These are phyloP conservation scores for Drosophila oshimai DNA, from an alignment of 1,140 invertebrate genomes.

Conservation along the genomic window DNA sequence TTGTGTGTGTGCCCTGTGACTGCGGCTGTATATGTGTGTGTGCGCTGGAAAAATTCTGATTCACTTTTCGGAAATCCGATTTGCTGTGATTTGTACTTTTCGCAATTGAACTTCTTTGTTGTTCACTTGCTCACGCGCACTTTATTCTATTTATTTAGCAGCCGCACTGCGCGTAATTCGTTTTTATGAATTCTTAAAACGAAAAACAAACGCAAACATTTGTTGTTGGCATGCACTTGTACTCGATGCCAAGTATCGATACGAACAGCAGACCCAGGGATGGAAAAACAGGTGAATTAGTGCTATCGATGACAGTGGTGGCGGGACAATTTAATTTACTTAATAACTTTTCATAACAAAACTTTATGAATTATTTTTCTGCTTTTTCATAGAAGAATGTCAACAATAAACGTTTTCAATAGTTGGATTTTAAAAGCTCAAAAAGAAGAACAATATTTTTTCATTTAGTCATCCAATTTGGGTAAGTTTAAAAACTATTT, in stretches of 20 bases:
- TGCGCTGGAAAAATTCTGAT: slow-evolving; percentile 61
- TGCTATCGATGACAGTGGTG: neutral
- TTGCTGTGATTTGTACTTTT: neutral
- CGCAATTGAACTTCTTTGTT: neutral
- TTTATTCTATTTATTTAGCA: neutral
- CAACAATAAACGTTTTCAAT: too few species aligned
- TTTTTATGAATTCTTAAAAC: slow-evolving; percentile 23
- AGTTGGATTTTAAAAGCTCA: too few species aligned
- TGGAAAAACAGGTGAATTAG: neutral
- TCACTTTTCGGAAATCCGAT: slow-evolving; percentile 49
- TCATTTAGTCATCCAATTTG: too few species aligned
- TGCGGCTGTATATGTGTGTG: slow-evolving; percentile 29
- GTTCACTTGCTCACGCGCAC: neutral
- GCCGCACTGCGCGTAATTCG: neutral
- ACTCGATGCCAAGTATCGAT: slow-evolving; percentile 36
- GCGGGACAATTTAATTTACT: too few species aligned
- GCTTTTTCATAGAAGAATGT: too few species aligned
- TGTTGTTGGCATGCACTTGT: slow-evolving; percentile 63
- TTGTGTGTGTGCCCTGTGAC: slow-evolving; percentile 28
- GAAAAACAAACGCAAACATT: slow-evolving; percentile 57
- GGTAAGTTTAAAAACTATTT: too few species aligned
- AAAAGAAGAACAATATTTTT: too few species aligned
- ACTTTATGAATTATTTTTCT: too few species aligned
- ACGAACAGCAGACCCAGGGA: slow-evolving; percentile 3
- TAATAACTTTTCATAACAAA: too few species aligned